Base-by-base conservation (phyloP, 2,888 invertebrate genomes). In the Pollenia amentaria region DNA sequence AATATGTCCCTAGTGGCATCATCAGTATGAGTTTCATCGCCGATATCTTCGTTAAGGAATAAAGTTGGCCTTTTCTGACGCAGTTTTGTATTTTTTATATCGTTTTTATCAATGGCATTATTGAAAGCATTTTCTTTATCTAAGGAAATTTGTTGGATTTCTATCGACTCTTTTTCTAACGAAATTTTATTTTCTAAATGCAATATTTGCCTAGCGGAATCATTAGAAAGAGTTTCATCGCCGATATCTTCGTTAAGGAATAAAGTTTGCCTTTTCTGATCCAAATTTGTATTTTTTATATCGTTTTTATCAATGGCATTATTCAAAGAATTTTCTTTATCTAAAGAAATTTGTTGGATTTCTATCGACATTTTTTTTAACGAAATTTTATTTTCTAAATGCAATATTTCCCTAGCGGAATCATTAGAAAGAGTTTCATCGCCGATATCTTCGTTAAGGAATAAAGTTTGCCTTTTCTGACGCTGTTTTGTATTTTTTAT, bases 341-440 rank as follows among this genome's bases (percentile, higher is more conserved):
- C 3, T 21, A 21, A 21, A 3, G 21, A 1, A 2, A 21, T 21
- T 21, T 21, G 21, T 2, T 21, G 21, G 21, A 21, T 21, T 21
- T 3, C 21, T 1, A 2, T 21, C 21, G 21, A 55, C 18, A 12
- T 46, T 38, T 55, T 16, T 57, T 18, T 29, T 9, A 48, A n/a
- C 1, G n/a, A 55, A n/a, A 11, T 53, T 64, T 64, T 44, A 65
- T 55, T 16, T 18, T 79, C 29, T 9, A 70, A 70, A 64, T 64
- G 21, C 14, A 38, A 6, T 18, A 38, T 51, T 14, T 14, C 8
- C 3, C 2, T 62, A 16, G 38, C 40, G 14, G 10, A n/a, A 14
- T 62, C 40, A 40, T 10, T 46, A 46, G 46, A 46, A 46, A 12
- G 4, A 55, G 16, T 55, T 55, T 55, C 9, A 18, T 18, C 7